phyloP scores from a whole-genome alignment of 2,797 vertebrate species.

The Galaxias olidus region DNA sequence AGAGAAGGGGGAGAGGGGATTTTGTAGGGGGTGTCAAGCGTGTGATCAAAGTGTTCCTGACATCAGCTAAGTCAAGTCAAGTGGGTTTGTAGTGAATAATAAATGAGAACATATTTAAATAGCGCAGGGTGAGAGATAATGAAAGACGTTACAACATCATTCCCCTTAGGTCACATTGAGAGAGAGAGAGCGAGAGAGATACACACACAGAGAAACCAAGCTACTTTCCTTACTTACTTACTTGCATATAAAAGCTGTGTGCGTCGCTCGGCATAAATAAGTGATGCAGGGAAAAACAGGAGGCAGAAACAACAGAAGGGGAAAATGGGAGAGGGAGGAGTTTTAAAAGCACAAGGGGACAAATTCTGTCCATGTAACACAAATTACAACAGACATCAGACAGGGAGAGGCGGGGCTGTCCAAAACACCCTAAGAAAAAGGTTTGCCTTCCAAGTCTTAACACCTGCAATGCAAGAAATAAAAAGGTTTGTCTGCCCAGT shows the following conservation, averaged over 20 bases:
- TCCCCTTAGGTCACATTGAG: neutral
- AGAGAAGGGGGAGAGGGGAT: no score
- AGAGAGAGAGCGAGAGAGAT: neutral
- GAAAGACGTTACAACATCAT: neutral
- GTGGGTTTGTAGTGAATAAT: no score
- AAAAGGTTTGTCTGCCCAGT: constrained; percentile 36
- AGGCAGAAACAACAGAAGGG: neutral
- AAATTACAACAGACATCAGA: neutral
- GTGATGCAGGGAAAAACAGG: neutral
- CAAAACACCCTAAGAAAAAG: constrained; percentile 22
- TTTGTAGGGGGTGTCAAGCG: no score
- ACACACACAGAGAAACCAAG: neutral
- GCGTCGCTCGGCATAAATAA: neutral
- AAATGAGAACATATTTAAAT: no score
- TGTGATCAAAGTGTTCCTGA: no score
- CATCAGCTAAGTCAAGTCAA: no score
- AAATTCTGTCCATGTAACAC: no score
- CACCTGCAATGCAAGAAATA: constrained; percentile 25
- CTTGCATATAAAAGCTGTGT: no score
- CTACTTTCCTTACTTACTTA: no score
- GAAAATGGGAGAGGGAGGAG: neutral
- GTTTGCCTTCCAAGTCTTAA: constrained; percentile 38
- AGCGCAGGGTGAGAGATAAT: neutral
- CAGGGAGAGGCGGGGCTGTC: constrained; percentile 29
- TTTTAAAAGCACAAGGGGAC: neutral